Percentiles rank a stretch among this genome's conserved stretches.
Conservation (phyloP, 2,888 invertebrate species). For the Nomada lathburiana region DNA sequence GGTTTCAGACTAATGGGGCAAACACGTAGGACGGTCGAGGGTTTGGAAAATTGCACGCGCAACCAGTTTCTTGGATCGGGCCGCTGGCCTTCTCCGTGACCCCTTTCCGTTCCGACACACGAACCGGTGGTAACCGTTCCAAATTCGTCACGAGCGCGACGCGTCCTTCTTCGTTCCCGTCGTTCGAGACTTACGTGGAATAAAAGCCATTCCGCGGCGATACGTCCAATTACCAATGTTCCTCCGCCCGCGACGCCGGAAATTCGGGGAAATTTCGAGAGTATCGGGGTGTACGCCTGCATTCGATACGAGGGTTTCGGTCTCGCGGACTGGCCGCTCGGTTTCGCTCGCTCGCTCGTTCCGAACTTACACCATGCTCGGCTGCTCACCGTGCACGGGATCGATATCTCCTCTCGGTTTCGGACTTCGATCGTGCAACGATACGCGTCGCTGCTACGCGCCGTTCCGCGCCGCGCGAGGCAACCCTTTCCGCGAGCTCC, state of each 20-base stretch:
- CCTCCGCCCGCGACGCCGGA: too few species aligned
- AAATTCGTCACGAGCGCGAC: conserved; percentile 40
- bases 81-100: conserved; percentile 1
- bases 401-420: conserved; percentile 28
- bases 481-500: conserved; percentile 55
- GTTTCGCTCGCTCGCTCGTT: background rate
- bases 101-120: conserved; percentile 27
- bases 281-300: background rate
- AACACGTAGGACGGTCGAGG: conserved; percentile 72
- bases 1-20: conserved; percentile 82
- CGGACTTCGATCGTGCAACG: conserved; percentile 37
- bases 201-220: too few species aligned
- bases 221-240: too few species aligned
- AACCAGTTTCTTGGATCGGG: conserved; percentile 33
- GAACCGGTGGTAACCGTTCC: conserved; percentile 1
- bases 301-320: too few species aligned
- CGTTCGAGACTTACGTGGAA: too few species aligned
- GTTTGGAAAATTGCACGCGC: conserved; percentile 56
- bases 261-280: too few species aligned
- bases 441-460: conserved; percentile 18
- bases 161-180: too few species aligned
- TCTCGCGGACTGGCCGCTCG: background rate
- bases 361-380: background rate
- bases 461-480: conserved; percentile 23
- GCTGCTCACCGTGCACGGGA: background rate